Conservation (phyloP, 2,113 vertebrate species). For the Gadus chalcogrammus region DNA sequence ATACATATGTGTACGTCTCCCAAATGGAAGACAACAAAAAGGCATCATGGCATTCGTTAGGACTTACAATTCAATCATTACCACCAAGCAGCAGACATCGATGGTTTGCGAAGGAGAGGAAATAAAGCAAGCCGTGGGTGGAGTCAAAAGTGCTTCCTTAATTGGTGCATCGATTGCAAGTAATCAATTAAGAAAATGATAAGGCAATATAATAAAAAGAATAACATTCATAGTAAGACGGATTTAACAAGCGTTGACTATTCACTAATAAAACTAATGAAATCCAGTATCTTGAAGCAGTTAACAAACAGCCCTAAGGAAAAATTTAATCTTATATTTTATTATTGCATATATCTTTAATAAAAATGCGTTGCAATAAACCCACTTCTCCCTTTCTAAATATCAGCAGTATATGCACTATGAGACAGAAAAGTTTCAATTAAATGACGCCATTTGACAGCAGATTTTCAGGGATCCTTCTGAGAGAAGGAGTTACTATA, state of each 20-base stretch:
- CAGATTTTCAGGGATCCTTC: too few species aligned
- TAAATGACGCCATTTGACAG: too few species aligned
- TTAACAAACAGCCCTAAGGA: slow-evolving; percentile 19
- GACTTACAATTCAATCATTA: slow-evolving; percentile 58
- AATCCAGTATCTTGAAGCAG: slow-evolving; percentile 26
- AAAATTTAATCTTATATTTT: not conserved
- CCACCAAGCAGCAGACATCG: slow-evolving; percentile 44
- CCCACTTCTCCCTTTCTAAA: too few species aligned
- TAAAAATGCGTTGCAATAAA: too few species aligned
- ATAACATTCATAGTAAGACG: slow-evolving; percentile 21
- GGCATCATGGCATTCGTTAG: slow-evolving; percentile 76
- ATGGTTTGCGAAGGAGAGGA: slow-evolving; percentile 26
- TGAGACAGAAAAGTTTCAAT: too few species aligned
- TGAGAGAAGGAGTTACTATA: not conserved
- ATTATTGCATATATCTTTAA: not conserved
- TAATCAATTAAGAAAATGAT: slow-evolving; percentile 30
- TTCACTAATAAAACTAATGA: slow-evolving; percentile 17
- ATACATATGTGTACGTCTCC: slow-evolving; percentile 69
- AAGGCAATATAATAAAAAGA: slow-evolving; percentile 53
- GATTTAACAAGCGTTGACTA: slow-evolving; percentile 22
- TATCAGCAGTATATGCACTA: too few species aligned
- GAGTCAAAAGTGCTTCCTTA: slow-evolving; percentile 24
- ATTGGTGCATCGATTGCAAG: slow-evolving; percentile 31
- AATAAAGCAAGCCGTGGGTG: slow-evolving; percentile 25
- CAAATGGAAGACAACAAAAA: slow-evolving; percentile 73